Evolutionary conservation across 2,888 invertebrate species (phyloP), one percentile per base, ranked within the genome.

Genomic region (Plagodis dolabraria): DNA sequence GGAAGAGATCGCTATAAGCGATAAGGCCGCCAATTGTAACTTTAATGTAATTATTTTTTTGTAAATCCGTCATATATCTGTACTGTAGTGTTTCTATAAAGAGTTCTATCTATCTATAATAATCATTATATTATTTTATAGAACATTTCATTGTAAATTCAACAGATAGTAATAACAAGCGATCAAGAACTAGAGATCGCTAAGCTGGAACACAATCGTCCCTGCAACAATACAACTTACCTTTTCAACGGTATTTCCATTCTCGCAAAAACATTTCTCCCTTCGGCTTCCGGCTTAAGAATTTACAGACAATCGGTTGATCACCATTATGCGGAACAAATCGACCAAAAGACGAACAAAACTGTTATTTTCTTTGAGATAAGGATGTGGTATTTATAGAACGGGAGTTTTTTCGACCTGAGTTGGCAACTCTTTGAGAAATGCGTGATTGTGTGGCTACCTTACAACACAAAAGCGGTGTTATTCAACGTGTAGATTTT

Each of bases 241-340:
- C 45, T 42, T 43, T 35, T 50, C 43, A 44, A 47, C 36, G 50
- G 49, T 47, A 47, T 65, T 67, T 63, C 45, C 51, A 50, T 68
- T 62, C 56, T 55, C 36, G 59, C 47, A 56, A 57, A 61, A 53
- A 53, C 36, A 49, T 43, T 35, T 57, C 59, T 60, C 33, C 48
- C 35, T 38, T 60, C 55, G 54, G 57, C 57, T 66, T 64, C 58
- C 63, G 56, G 57, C 50, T 53, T 53, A 43, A 51, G 56, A 62
- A 66, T 64, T 59, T 55, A 50, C 69, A 67, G 53, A 76, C 71
- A 77, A 76, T 73, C 61, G 68, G 66, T 63, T 70, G 63, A 72
- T 77, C 72, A 72, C 68, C 68, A 74, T 73, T 65, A 69, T 70
- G 67, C 48, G 53, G 52, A 67, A 63, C 64, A 70, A 74, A 71